A percentile compares a stretch with the other conserved stretches of the same genome.
Evolutionary conservation across 2,113 vertebrate genomes (phyloP).

Genomic region (Panthera tigris): DNA sequence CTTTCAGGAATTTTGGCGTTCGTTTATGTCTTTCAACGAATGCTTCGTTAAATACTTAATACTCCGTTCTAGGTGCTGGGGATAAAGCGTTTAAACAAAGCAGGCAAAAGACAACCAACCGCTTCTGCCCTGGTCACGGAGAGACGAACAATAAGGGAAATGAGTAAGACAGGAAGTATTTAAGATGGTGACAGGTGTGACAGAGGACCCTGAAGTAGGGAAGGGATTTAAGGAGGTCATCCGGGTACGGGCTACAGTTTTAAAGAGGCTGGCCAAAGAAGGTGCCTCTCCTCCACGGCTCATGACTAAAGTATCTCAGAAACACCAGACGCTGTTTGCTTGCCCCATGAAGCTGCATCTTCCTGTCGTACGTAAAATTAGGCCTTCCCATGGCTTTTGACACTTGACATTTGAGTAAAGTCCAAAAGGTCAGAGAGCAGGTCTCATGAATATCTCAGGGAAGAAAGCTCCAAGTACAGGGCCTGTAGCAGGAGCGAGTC

Average conservation of each 20-base stretch:
- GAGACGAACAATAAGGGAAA: background rate
- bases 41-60: background rate
- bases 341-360: background rate
- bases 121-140: background rate
- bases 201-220: background rate
- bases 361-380: background rate
- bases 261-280: background rate
- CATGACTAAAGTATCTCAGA: background rate
- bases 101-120: background rate
- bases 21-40: background rate
- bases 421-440: background rate
- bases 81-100: background rate
- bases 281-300: rapidly evolving
- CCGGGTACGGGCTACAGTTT: rapidly evolving
- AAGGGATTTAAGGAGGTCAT: background rate
- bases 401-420: background rate
- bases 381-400: background rate
- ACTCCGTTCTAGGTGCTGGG: background rate
- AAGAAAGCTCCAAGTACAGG: background rate
- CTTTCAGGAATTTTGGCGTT: background rate
- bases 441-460: background rate
- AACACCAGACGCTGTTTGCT: background rate
- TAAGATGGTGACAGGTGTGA: background rate
- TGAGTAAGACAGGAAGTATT: background rate
- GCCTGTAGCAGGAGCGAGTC: background rate